Evolutionary conservation across 2,797 vertebrate genomes (phyloP).

Genomic region (Jordanella pulchra): DNA sequence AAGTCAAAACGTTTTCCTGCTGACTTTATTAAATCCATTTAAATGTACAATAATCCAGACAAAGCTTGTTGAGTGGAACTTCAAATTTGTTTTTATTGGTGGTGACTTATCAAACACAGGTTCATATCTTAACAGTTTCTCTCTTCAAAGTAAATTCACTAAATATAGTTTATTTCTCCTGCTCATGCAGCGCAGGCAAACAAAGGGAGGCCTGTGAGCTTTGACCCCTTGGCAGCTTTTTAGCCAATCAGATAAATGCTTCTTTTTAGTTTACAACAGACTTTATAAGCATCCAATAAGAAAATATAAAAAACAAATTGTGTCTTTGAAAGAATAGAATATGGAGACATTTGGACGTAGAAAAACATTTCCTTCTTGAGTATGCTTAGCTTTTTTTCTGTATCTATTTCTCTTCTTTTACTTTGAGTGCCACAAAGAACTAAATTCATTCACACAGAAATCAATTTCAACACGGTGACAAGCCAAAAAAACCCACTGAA

Average conservation of each 20-base stretch:
- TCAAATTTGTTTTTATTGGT: conserved; percentile 61
- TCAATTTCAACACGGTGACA: conserved; percentile 51
- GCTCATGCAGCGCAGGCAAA: conserved; percentile 54
- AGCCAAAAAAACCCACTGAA: conserved; percentile 14
- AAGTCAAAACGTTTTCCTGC: background rate
- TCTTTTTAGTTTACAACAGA: conserved; percentile 42
- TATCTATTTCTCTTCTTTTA: conserved; percentile 41
- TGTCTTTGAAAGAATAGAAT: conserved; percentile 54
- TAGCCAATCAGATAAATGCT: conserved; percentile 55
- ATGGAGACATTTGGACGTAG: conserved; percentile 51
- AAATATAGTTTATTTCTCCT: conserved; percentile 41
- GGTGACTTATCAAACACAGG: conserved; percentile 68
- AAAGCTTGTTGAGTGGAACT: conserved; percentile 42
- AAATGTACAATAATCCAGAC: background rate
- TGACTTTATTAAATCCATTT: too few relatives aligned
- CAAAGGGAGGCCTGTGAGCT: conserved; percentile 28
- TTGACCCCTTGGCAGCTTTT: conserved; percentile 35
- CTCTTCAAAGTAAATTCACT: conserved; percentile 38
- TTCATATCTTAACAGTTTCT: conserved; percentile 60
- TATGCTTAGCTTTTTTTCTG: conserved; percentile 20
- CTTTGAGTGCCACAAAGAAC: conserved; percentile 63
- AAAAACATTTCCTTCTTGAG: conserved; percentile 44
- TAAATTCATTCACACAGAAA: conserved; percentile 56
- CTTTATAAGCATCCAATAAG: conserved; percentile 63
- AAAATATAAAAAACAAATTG: conserved; percentile 67